Conservation (phyloP, 2,113 vertebrate species). For the Corythornis vintsioides region DNA sequence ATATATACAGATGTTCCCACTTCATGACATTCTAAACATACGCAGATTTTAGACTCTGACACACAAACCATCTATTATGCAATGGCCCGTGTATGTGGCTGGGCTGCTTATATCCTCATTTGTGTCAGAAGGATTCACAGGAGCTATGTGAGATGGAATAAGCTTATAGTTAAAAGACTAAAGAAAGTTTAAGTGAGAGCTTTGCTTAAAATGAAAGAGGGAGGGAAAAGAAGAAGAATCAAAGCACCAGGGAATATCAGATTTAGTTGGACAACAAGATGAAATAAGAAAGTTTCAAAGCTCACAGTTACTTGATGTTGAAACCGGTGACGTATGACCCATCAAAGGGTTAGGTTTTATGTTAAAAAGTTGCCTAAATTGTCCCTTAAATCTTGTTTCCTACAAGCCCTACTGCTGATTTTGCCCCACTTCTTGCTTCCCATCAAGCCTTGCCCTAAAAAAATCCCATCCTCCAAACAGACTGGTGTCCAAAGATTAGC, state of each 20-base stretch:
- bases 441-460: not conserved
- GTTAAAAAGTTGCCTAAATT: not conserved
- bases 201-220: not conserved
- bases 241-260: not conserved
- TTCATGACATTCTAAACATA: conserved; percentile 51
- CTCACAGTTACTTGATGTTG: not conserved
- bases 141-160: conserved; percentile 6
- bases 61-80: conserved; percentile 43
- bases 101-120: not conserved
- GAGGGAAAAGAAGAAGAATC: not conserved
- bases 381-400: not conserved
- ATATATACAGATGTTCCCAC: conserved; percentile 56
- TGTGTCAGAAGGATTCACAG: conserved; percentile 3
- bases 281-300: conserved; percentile 31
- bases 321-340: not conserved
- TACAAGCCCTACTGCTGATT: not conserved
- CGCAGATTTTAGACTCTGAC: conserved; percentile 44
- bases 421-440: not conserved
- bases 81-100: not conserved
- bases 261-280: conserved; percentile 4
- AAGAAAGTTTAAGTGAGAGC: not conserved
- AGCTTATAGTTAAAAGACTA: conserved; percentile 13
- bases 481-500: not conserved
- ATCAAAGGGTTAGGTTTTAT: conserved; percentile 27
- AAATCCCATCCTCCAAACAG: not conserved